Conservation (phyloP, 2,888 invertebrate genomes). For the Entomobrya proxima region DNA sequence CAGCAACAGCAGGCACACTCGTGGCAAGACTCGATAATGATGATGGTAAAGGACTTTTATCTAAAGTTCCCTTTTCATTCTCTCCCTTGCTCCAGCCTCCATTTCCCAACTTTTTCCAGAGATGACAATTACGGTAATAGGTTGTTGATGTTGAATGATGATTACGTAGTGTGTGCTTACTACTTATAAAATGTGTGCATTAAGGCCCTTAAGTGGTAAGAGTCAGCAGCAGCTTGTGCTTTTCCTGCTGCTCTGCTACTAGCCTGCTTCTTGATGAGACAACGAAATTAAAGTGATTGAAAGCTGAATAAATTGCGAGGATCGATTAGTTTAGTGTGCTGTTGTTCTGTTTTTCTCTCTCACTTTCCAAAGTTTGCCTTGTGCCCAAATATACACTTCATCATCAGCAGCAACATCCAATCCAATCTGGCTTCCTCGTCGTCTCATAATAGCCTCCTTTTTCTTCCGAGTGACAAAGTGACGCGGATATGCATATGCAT, state of each 20-base stretch:
- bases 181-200: no score
- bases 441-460: no score
- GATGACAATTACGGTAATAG: constrained; percentile 20
- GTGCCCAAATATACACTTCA: background rate
- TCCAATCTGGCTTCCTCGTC: background rate
- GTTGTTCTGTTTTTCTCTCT: constrained; percentile 38
- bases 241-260: no score
- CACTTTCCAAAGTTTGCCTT: background rate
- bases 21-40: background rate
- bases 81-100: background rate
- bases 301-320: constrained; percentile 54
- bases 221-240: no score
- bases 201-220: no score
- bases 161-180: no score
- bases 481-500: no score
- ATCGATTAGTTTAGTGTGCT: constrained; percentile 62
- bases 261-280: constrained; percentile 55
- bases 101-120: background rate
- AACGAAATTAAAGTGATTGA: constrained; percentile 62
- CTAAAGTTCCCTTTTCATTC: background rate
- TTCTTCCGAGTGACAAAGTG: no score
- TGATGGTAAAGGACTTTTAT: background rate
- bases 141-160: constrained; percentile 25
- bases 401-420: background rate
- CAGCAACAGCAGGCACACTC: constrained; percentile 8